Base-by-base conservation (phyloP, 2,113 vertebrate genomes). In the Antennarius striatus region DNA sequence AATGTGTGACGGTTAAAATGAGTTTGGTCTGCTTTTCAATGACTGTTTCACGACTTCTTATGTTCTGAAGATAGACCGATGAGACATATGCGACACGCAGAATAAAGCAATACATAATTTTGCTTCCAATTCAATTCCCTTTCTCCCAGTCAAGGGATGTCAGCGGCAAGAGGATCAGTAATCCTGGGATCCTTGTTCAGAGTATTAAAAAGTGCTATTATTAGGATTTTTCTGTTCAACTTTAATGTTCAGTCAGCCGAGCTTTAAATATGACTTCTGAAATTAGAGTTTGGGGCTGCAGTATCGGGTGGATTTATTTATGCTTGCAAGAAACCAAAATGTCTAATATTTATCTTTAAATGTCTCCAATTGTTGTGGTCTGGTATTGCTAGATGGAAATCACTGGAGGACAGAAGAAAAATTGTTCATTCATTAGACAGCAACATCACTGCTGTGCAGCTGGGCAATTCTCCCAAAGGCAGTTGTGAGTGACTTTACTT, bases 1-100 rank as follows among this genome's bases (percentile, higher is more conserved):
- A 71, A 40, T 17, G 55, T 58, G 73, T 45, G 46, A 66, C 3
- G 30, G 50, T 73, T 65, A 50, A 85, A 85, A 89, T 71, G 58
- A 79, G 77, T 82, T 77, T 79, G 86, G 85, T 82, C 87, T 61
- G 86, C 59, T 90, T 90, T 79, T 75, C 56, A 57, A 71, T 79
- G 69, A 80, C 82, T 71, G 32, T 63, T 83, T 81, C 73, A 61
- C 68, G 63, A 73, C 61, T 71, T 63, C 65, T 75, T 62, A 55
- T 74, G 69, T 73, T 83, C 75, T 64, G 22, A 61, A 77, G 51
- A 59, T 68, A 15, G 22, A 64, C 63, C 32, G 77, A 79, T 79
- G 66, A 66, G 70, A 68, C 75, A 81, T 77, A 77, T 73, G 71
- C 75, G 62, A 63, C 52, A 42, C 70, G 58, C 39, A 42, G 11